These are phyloP conservation scores for Hippocampus barbouri DNA, from an alignment of 2,113 vertebrate species.

Conservation along the genomic window DNA sequence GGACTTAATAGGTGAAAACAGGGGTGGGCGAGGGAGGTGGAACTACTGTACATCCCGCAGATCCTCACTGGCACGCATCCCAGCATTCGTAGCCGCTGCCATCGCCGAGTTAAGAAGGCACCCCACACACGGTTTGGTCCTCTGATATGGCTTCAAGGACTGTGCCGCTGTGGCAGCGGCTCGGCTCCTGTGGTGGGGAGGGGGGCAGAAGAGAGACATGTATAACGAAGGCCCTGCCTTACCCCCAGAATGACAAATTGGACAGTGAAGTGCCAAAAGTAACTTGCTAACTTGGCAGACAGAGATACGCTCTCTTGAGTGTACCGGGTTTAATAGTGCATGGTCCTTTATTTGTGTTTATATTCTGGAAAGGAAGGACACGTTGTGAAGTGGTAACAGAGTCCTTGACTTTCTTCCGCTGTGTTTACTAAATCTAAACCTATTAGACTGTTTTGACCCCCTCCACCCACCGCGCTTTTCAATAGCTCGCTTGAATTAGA, in stretches of 20 bases:
- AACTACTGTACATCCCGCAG: conserved; percentile 18
- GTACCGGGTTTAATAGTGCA: background rate
- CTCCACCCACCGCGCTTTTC: background rate
- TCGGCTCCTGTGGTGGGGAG: conserved; percentile 17
- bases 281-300: background rate
- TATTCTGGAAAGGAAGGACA: background rate
- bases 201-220: background rate
- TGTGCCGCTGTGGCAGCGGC: conserved; percentile 34
- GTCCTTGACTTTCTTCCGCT: background rate
- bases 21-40: conserved; percentile 21
- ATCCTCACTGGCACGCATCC: conserved; percentile 41
- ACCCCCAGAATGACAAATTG: background rate
- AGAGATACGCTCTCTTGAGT: background rate
- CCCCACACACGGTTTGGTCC: conserved; percentile 48
- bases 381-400: background rate
- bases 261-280: background rate
- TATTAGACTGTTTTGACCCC: background rate
- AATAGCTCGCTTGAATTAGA: background rate
- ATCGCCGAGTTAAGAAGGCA: conserved; percentile 32
- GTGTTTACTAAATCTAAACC: background rate
- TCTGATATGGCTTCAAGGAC: conserved; percentile 30
- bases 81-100: conserved; percentile 21
- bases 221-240: background rate
- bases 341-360: background rate
- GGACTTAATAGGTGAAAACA: conserved; percentile 11